Base-by-base conservation (phyloP, 2,113 vertebrate genomes). In the Actenoides hombroni region DNA sequence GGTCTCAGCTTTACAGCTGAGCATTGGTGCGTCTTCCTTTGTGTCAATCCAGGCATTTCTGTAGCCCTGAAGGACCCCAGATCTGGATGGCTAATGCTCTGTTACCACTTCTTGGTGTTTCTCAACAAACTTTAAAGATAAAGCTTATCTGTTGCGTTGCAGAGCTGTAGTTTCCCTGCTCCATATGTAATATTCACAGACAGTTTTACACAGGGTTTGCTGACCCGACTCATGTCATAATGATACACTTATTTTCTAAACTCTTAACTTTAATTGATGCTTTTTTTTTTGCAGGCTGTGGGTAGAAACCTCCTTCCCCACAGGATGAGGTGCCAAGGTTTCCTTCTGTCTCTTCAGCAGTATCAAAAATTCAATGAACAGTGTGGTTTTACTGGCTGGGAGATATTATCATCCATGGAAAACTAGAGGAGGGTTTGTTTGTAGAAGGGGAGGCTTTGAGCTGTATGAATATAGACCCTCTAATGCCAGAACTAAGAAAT, bases 321-420 rank as follows among this genome's bases (percentile, higher is more conserved):
- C n/a, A 74, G 64, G 49, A 67, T 42, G n/a, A 89, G 40, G 46
- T 0, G 0, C 37, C 64, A 69, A 2, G 0, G 0, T 44, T 92
- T 86, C 56, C 64, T 94, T 35, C 59, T 17, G 6, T 67, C 31
- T 67, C 46, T 53, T 54, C 14, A 64, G 68, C 46, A 86, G 74
- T 42, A 74, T 28, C 60, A 57, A 39, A 57, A 75, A 25, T 46
- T 23, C 54, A 60, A 53, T 19, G 42, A 60, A 6, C 6, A 29
- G 25, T 67, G 61, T 71, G 39, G 26, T 46, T 93, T 79, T 82
- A 44, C 49, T 83, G 76, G 9, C 60, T 54, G 39, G 46, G 49
- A 35, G 31, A 33, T 40, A 23, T 8, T 54, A 1, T 46, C 18
- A 59, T 81, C 69, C 60, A 18, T 1, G 1, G 53, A 88, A 64